Evolutionary conservation across 2,113 vertebrate species (phyloP).

Genomic region (Gambusia holbrooki): DNA sequence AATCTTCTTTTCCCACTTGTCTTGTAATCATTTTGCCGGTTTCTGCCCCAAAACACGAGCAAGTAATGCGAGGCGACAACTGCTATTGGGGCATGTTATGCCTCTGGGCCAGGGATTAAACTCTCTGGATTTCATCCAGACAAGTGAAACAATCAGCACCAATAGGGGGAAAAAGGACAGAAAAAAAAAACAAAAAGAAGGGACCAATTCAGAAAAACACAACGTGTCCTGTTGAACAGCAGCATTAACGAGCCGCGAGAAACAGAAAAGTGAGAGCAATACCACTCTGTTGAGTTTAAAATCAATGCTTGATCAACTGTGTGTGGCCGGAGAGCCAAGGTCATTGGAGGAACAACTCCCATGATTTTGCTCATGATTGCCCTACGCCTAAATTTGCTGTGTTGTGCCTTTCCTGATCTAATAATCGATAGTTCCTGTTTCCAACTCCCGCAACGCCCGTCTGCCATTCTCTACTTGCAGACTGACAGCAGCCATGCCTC

Average conservation of each 20-base stretch:
- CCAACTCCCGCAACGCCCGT: background rate
- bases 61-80: too few species aligned
- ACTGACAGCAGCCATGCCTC: slow-evolving; percentile 65
- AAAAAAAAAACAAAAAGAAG: background rate
- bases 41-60: slow-evolving; percentile 2
- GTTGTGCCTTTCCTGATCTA: slow-evolving; percentile 48
- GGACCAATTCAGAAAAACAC: too few species aligned
- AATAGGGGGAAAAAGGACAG: background rate
- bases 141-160: slow-evolving; percentile 1
- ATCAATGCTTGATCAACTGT: background rate
- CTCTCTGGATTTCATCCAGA: slow-evolving; percentile 43
- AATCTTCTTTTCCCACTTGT: background rate
- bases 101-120: slow-evolving; percentile 41
- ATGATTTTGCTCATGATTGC: slow-evolving; percentile 57
- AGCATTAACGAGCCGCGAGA: background rate
- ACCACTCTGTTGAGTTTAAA: background rate
- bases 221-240: too few species aligned
- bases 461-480: slow-evolving; percentile 5
- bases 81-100: slow-evolving; percentile 22
- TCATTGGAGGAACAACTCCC: slow-evolving; percentile 52
- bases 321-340: slow-evolving; percentile 19
- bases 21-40: slow-evolving; percentile 29
- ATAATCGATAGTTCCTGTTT: slow-evolving; percentile 64
- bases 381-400: slow-evolving; percentile 45
- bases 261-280: background rate